These are phyloP conservation scores for Lepidurus couesii DNA, from an alignment of 1,140 invertebrate species.

Conservation along the genomic window DNA sequence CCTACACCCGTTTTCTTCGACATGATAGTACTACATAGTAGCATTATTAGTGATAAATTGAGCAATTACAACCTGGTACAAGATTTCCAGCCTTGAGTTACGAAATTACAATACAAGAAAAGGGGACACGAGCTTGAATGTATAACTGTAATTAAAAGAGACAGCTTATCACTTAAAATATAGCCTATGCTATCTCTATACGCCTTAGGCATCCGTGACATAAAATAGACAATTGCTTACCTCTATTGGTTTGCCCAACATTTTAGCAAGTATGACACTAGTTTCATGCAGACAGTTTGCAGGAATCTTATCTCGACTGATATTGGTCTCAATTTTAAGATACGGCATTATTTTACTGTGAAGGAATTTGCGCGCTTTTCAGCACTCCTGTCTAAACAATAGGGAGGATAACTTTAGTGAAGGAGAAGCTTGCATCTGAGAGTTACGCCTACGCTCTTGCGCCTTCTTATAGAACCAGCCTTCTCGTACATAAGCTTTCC, in stretches of 20 bases:
- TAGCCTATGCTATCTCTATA: no score
- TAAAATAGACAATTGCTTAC: conserved; percentile 44
- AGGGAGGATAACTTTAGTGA: not conserved
- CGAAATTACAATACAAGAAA: no score
- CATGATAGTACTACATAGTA: no score
- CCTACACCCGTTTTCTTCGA: no score
- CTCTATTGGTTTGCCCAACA: conserved; percentile 56
- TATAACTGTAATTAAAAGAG: no score
- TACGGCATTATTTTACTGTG: conserved; percentile 52
- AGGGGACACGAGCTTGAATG: no score
- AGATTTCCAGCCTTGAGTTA: no score
- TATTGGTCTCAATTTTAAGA: conserved; percentile 58
- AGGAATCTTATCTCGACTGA: conserved; percentile 53
- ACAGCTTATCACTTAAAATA: no score
- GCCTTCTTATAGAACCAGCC: not conserved
- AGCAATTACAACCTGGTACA: no score
- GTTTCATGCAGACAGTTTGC: conserved; percentile 52
- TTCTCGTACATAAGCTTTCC: not conserved
- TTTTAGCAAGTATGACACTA: conserved; percentile 52
- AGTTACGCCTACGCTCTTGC: not conserved
- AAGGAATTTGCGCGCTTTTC: conserved; percentile 38
- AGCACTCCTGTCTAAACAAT: not conserved
- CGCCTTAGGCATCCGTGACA: no score
- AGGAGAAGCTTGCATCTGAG: not conserved
- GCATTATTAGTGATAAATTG: no score